Percentiles rank a stretch among this genome's conserved stretches.
Conservation (phyloP, 2,797 vertebrate genomes). For the Arremon aurantiirostris region DNA sequence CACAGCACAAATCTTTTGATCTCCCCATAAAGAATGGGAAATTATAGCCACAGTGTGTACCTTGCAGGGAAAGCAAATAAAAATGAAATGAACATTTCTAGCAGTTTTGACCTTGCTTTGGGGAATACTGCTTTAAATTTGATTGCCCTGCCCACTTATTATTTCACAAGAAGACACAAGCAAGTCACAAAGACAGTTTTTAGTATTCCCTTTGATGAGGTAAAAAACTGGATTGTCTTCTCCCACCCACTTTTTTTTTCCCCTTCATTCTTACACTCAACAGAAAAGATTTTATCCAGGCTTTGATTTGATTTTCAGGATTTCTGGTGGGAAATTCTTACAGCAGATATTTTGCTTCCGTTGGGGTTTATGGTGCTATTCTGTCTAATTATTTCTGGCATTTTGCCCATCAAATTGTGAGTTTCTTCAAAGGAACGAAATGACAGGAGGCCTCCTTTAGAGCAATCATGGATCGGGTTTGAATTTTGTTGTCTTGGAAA, state of each 20-base stretch:
- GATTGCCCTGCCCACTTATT: constrained; percentile 63
- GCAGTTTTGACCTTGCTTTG: constrained; percentile 65
- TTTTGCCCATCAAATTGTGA: constrained; percentile 76
- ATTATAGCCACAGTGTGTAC: constrained; percentile 67
- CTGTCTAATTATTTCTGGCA: constrained; percentile 77
- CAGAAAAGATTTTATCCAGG: constrained; percentile 47
- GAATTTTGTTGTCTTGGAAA: constrained; percentile 81
- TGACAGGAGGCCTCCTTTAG: constrained; percentile 73
- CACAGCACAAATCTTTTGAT: constrained; percentile 72
- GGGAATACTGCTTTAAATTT: constrained; percentile 68
- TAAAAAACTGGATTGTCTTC: constrained; percentile 29
- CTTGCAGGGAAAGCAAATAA: constrained; percentile 74
- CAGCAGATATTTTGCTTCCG: constrained; percentile 67
- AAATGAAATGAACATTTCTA: constrained; percentile 71
- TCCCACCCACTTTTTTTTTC: not conserved
- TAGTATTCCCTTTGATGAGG: constrained; percentile 50
- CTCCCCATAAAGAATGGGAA: constrained; percentile 70
- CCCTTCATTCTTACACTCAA: not conserved
- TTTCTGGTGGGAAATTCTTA: constrained; percentile 73
- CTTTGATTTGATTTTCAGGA: constrained; percentile 68
- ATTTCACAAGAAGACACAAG: constrained; percentile 50
- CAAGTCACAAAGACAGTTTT: constrained; percentile 51
- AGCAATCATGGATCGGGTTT: constrained; percentile 66
- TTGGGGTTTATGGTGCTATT: constrained; percentile 60
- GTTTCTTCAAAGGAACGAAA: constrained; percentile 74